A percentile compares a stretch with the other conserved stretches of the same genome.
These are phyloP conservation scores for Scleropages formosus DNA, from an alignment of 2,797 vertebrate genomes.

Conservation along the genomic window DNA sequence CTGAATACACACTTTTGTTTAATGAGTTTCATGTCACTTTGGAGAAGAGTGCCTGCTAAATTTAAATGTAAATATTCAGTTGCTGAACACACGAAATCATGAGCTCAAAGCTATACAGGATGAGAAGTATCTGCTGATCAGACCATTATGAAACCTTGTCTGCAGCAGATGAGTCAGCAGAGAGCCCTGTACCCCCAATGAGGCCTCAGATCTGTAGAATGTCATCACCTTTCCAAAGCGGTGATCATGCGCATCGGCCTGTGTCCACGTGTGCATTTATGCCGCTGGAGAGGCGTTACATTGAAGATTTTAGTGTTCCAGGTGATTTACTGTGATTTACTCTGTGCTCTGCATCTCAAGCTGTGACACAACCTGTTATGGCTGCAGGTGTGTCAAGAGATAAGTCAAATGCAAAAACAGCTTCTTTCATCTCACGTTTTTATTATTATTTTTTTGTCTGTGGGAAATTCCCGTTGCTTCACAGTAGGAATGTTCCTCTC, in stretches of 20 bases:
- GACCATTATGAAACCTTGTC: too few species aligned
- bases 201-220: background rate
- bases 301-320: background rate
- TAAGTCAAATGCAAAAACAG: background rate
- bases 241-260: background rate
- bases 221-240: background rate
- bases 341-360: background rate
- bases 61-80: too few species aligned
- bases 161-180: too few species aligned
- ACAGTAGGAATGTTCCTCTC: slow-evolving; percentile 22
- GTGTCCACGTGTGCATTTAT: background rate
- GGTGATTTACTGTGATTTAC: slow-evolving; percentile 28
- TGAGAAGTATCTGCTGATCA: too few species aligned
- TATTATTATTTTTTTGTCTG: slow-evolving; percentile 13
- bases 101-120: too few species aligned
- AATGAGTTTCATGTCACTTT: too few species aligned
- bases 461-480: slow-evolving; percentile 26
- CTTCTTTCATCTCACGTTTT: background rate
- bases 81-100: too few species aligned
- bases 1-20: too few species aligned
- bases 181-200: too few species aligned
- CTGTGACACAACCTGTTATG: background rate
- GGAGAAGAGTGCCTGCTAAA: too few species aligned
- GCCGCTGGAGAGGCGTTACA: slow-evolving; percentile 3
- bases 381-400: slow-evolving; percentile 4